These are phyloP conservation scores for Narcine bancroftii DNA, from an alignment of 2,113 vertebrate genomes.

Conservation along the genomic window DNA sequence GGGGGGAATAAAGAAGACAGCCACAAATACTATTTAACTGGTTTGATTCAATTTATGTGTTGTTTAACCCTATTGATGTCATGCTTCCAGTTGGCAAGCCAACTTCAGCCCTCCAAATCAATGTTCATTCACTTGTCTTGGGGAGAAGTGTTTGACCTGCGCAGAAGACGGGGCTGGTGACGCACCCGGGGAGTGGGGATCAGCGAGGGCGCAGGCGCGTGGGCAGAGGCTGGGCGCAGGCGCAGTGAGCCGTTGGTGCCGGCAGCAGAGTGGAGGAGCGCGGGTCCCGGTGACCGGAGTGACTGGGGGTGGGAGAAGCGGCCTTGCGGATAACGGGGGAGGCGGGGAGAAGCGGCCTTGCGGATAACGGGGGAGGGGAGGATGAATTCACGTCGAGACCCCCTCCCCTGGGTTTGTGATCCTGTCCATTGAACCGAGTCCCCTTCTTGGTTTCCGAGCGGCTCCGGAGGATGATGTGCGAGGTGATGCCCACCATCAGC, in stretches of 20 bases:
- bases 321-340: slow-evolving; percentile 43
- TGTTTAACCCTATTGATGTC: background rate
- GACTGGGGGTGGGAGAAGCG: slow-evolving; percentile 13
- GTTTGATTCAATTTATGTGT: background rate
- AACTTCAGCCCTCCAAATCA: background rate
- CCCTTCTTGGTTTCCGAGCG: slow-evolving; percentile 44
- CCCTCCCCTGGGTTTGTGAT: slow-evolving; percentile 25
- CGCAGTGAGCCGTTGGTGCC: background rate
- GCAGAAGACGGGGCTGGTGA: background rate
- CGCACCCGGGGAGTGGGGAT: background rate
- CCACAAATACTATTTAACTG: background rate
- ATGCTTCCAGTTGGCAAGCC: background rate
- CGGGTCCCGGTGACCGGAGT: background rate
- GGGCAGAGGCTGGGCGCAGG: background rate
- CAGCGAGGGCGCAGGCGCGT: slow-evolving; percentile 5
- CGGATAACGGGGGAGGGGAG: slow-evolving; percentile 44
- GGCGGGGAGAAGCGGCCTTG: no score
- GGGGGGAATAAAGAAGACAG: no score
- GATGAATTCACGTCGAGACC: slow-evolving; percentile 42
- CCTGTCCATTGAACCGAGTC: slow-evolving; percentile 42
- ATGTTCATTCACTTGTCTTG: background rate
- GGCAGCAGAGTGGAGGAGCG: background rate
- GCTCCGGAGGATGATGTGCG: slow-evolving; percentile 77
- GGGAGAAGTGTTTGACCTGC: background rate
- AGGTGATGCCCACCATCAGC: slow-evolving; percentile 96